These are phyloP conservation scores for Pachycephala philippinensis DNA, from an alignment of 2,113 vertebrate species.

Conservation along the genomic window DNA sequence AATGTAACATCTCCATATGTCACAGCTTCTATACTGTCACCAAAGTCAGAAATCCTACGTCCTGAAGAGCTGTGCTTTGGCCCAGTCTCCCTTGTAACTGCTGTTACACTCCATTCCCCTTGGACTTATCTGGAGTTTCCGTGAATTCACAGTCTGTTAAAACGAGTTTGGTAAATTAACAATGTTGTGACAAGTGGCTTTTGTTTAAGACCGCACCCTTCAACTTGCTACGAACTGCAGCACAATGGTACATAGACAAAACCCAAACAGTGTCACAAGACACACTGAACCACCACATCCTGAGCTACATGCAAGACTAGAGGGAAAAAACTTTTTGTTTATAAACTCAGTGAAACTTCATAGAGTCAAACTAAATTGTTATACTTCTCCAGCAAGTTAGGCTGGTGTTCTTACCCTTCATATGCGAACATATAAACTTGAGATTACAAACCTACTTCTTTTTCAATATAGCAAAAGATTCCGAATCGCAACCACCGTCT, in stretches of 20 bases:
- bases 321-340: background rate
- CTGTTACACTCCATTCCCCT: background rate
- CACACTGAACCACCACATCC: background rate
- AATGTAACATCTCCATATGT: accelerated
- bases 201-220: background rate
- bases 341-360: background rate
- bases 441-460: background rate
- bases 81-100: background rate
- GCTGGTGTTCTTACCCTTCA: background rate
- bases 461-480: background rate
- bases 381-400: background rate
- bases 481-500: background rate
- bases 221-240: too few species aligned
- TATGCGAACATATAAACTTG: background rate
- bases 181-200: background rate
- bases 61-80: background rate
- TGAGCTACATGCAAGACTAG: accelerated
- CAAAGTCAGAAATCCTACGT: background rate
- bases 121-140: background rate
- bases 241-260: accelerated
- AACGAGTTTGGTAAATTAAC: background rate
- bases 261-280: background rate
- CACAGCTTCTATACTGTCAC: background rate
- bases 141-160: background rate
- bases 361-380: background rate